Evolutionary conservation across 1,140 invertebrate genomes (phyloP).

Genomic region (Heterodera schachtii): DNA sequence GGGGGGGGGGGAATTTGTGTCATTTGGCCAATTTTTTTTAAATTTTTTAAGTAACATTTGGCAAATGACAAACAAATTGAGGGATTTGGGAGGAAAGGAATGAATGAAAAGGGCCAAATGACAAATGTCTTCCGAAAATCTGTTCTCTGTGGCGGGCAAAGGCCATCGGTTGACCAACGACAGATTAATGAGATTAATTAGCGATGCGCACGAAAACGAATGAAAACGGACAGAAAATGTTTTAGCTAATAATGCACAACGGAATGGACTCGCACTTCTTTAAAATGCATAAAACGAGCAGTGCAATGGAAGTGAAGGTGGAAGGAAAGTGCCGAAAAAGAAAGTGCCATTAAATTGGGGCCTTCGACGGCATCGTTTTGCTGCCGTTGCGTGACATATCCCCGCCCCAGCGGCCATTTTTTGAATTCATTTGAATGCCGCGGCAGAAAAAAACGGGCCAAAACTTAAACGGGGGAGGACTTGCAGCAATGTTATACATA

Average conservation of each 20-base stretch:
- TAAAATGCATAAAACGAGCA: background rate
- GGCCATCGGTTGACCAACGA: background rate
- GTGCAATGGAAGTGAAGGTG: background rate
- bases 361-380: background rate
- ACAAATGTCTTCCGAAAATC: background rate
- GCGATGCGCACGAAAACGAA: background rate
- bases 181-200: background rate
- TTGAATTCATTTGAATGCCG: background rate
- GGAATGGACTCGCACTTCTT: too few species aligned
- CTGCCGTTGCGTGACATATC: background rate
- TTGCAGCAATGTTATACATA: too few species aligned
- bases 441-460: background rate
- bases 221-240: background rate
- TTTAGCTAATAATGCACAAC: background rate
- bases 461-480: background rate
- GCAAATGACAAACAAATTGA: background rate
- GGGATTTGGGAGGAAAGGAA: background rate
- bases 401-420: background rate
- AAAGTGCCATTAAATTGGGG: background rate
- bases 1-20: background rate
- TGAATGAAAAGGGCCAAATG: too few species aligned
- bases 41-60: background rate
- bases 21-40: background rate
- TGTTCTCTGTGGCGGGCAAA: background rate
- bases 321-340: background rate